Base-by-base conservation (phyloP, 1,140 invertebrate species). In the Drosophila littoralis region DNA sequence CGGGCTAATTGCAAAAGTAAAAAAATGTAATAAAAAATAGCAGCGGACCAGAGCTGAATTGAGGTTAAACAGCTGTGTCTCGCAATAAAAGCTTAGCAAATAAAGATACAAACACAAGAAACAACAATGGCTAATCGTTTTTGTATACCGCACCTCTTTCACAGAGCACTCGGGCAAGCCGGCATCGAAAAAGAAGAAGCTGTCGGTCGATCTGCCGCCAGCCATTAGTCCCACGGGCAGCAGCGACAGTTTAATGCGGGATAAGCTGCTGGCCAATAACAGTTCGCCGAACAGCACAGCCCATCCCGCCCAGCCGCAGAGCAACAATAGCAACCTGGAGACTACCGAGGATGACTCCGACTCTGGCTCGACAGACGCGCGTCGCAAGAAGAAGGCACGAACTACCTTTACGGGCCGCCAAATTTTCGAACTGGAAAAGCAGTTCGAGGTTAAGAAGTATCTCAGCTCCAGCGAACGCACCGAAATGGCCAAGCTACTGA, bases 371-470 rank as follows among this genome's bases (percentile, higher is more conserved):
- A 94, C 94, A 15, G 94, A 94, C 55, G 95, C 95, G 57, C 93
- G 94, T 38, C 97, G 97, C 88, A 97, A 98, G 93, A 98, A 98
- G 93, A 99, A 99, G 91, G 97, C 98, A 0, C 93, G 98, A 70
- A 99, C 98, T 12, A 98, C 98, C 0, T 99, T 99, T 93, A 98
- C 98, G 0, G 98, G 98, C 1, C 92, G 97, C 54, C 98, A 99
- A 94, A 98, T 99, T 91, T 99, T 98, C 93, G 98, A 98, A 93
- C 93, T 99, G 90, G 98, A 99, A 93, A 97, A 98, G 91, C 96
- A 98, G 93, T 99, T 99, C 91, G 98, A 99, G 93, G 94, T 97
- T 60, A 99, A 98, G 93, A 99, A 99, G 93, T 99, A 99, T 93
- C 94, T 99, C 55, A 98, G 97, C 74, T 98, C 97, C n/a, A 97